Percentiles rank a stretch among this genome's conserved stretches.
phyloP scores from a whole-genome alignment of 2,113 vertebrate species.

The Protobothrops flavoviridis region DNA sequence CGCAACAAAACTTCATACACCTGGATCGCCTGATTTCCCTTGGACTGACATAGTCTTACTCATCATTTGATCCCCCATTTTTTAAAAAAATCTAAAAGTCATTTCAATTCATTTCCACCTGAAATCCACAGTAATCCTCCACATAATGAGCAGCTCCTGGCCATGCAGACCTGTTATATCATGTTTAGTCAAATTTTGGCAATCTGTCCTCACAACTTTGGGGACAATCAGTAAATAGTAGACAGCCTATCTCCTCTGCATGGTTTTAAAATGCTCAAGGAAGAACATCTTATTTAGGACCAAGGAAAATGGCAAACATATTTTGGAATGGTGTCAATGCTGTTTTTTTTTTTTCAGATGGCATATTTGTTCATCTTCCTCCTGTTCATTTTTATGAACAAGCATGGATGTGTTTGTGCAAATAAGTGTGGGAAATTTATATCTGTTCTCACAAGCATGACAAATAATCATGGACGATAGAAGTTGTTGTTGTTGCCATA shows the following conservation, averaged over 20 bases:
- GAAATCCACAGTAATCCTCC: neutral
- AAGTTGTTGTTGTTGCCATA: neutral
- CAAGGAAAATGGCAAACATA: constrained; percentile 35
- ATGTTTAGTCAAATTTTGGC: neutral
- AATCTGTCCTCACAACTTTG: neutral
- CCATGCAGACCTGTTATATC: neutral
- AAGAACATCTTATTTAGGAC: constrained; percentile 48
- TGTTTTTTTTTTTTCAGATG: constrained; percentile 41
- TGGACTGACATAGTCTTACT: neutral
- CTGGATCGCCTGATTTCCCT: neutral
- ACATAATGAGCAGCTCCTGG: neutral
- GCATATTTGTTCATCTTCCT: constrained; percentile 54
- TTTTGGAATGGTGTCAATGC: constrained; percentile 33
- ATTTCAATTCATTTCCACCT: neutral
- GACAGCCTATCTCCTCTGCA: neutral
- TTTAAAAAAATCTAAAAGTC: neutral
- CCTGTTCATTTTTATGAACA: constrained; percentile 56
- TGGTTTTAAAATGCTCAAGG: constrained; percentile 31
- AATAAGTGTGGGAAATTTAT: constrained; percentile 55
- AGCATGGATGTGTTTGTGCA: constrained; percentile 49
- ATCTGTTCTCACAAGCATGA: neutral
- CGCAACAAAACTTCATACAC: neutral
- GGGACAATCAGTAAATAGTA: neutral
- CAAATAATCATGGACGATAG: neutral
- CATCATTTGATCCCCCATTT: neutral